These are phyloP conservation scores for Coregonus suidteri DNA, from an alignment of 2,797 vertebrate genomes.

Conservation along the genomic window DNA sequence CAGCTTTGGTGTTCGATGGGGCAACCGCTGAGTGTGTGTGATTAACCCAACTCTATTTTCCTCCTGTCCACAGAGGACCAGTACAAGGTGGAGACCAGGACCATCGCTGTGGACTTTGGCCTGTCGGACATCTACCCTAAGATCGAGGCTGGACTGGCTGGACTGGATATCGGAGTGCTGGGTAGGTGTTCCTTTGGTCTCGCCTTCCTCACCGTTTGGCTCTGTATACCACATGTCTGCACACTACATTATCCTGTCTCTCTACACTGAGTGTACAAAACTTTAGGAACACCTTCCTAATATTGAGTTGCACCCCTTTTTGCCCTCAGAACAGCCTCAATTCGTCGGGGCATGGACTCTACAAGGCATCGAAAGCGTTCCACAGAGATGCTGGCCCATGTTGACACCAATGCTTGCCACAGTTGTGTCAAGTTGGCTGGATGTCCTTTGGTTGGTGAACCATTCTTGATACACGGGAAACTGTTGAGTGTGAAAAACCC, in stretches of 20 bases:
- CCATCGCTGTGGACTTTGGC: slow-evolving; percentile 88
- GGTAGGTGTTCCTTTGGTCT: slow-evolving; percentile 67
- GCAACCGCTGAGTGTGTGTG: too few species aligned
- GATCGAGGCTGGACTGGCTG: slow-evolving; percentile 80
- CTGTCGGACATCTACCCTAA: slow-evolving; percentile 82
- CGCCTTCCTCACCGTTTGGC: background rate
- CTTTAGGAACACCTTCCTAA: background rate
- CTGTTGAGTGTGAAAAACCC: too few species aligned
- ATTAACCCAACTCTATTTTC: background rate
- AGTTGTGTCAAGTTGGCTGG: too few species aligned
- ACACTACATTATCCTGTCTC: background rate
- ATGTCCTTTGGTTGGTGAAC: too few species aligned
- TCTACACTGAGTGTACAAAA: background rate
- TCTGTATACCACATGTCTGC: background rate
- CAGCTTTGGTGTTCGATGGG: background rate
- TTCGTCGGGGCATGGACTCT: too few species aligned
- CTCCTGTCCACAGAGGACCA: slow-evolving; percentile 73
- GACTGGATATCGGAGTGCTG: slow-evolving; percentile 88
- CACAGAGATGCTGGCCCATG: too few species aligned
- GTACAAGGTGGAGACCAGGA: slow-evolving; percentile 86
- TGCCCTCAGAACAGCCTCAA: too few species aligned
- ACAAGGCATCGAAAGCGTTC: too few species aligned
- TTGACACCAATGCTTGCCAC: too few species aligned
- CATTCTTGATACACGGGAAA: too few species aligned
- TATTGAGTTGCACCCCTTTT: too few species aligned